A percentile compares a stretch with the other conserved stretches of the same genome.
Evolutionary conservation across 2,113 vertebrate genomes (phyloP).

Genomic region (Melanerpes aurifrons): DNA sequence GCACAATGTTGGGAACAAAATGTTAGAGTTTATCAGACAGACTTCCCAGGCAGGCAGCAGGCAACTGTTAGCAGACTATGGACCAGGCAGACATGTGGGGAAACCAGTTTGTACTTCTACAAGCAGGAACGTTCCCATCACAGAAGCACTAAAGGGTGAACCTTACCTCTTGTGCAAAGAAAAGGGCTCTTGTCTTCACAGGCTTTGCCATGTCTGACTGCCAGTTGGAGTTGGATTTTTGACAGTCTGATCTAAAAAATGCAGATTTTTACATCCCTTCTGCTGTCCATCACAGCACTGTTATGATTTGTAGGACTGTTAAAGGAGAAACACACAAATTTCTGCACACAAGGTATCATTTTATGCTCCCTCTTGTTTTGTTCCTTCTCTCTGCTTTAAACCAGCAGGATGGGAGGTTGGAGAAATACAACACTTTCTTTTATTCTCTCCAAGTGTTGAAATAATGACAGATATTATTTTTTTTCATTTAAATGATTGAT

Average conservation of each 20-base stretch:
- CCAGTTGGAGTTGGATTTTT: background rate
- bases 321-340: background rate
- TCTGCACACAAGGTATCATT: background rate
- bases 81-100: background rate
- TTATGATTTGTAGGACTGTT: background rate
- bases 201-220: background rate
- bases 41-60: background rate
- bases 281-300: background rate
- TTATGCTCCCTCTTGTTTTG: background rate
- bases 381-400: constrained; percentile 1
- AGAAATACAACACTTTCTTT: background rate
- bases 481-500: background rate
- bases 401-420: background rate
- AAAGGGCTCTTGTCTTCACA: background rate
- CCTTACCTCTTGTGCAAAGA: background rate
- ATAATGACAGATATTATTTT: background rate
- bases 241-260: background rate
- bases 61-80: background rate
- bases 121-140: background rate
- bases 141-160: background rate
- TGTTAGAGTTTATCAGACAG: background rate
- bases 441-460: background rate
- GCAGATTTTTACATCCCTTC: background rate
- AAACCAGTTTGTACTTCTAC: background rate
- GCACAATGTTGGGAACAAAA: background rate